Percentiles rank a stretch among this genome's conserved stretches.
These are phyloP conservation scores for Synanthedon tipuliformis DNA, from an alignment of 2,888 invertebrate species.

Conservation along the genomic window DNA sequence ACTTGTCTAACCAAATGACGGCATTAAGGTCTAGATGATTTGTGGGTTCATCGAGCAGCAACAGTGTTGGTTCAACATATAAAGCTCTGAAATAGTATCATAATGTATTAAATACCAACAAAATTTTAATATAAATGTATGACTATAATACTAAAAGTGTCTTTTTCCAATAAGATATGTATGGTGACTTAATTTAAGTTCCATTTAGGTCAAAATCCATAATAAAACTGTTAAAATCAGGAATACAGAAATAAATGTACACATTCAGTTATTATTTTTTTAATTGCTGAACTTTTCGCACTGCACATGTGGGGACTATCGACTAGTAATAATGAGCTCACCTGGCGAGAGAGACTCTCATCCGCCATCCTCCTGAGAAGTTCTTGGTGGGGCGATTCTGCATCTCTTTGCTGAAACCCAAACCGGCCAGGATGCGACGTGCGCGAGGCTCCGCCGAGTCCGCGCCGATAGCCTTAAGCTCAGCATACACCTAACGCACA, in stretches of 20 bases:
- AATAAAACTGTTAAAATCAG: too few species aligned
- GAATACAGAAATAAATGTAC: too few species aligned
- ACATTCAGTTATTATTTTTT: too few species aligned
- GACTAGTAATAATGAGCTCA: constrained; percentile 10
- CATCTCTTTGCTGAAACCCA: constrained; percentile 92
- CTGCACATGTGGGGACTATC: too few species aligned
- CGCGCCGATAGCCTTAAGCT: constrained; percentile 95
- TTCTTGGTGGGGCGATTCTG: constrained; percentile 91
- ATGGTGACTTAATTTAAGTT: too few species aligned
- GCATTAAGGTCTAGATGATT: constrained; percentile 99
- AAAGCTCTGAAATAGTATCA: constrained; percentile 75
- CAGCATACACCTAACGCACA: constrained; percentile 81
- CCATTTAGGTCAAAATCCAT: too few species aligned
- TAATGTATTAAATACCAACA: too few species aligned
- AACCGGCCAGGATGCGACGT: constrained; percentile 94
- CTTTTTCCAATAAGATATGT: too few species aligned
- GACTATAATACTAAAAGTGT: too few species aligned
- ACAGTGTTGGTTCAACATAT: constrained; percentile 96
- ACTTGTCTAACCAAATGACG: constrained; percentile 99
- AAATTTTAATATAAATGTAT: too few species aligned
- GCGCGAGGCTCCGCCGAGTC: constrained; percentile 98
- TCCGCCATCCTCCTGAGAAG: constrained; percentile 97
- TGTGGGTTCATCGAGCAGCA: constrained; percentile 98
- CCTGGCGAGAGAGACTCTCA: constrained; percentile 96
- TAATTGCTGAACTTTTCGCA: too few species aligned